Evolutionary conservation across 2,888 invertebrate species (phyloP).

Genomic region (Synanthedon tipuliformis): DNA sequence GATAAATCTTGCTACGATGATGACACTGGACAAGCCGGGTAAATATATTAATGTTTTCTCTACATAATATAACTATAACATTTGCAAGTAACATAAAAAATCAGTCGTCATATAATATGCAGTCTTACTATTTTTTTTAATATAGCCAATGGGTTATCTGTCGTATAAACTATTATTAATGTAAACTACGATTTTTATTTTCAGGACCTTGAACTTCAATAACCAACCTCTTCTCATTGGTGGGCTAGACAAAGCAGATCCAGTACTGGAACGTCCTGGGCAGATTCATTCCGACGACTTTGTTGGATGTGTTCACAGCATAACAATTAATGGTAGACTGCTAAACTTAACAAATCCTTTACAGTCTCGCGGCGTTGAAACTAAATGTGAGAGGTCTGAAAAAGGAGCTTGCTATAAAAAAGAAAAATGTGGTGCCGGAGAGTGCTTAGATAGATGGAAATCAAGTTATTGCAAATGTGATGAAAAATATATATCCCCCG

Average conservation of each 20-base stretch:
- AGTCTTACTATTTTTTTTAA: no score
- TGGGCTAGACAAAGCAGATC: slow-evolving; percentile 86
- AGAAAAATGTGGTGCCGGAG: slow-evolving; percentile 69
- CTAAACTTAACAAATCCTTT: slow-evolving; percentile 85
- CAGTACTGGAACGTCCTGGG: slow-evolving; percentile 87
- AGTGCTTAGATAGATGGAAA: slow-evolving; percentile 89
- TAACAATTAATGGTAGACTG: slow-evolving; percentile 86
- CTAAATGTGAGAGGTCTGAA: slow-evolving; percentile 80
- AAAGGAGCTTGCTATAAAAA: slow-evolving; percentile 74
- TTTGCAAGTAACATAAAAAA: no score
- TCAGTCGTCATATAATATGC: no score
- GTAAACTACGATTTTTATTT: slow-evolving; percentile 26
- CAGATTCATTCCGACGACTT: slow-evolving; percentile 94
- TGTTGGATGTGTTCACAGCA: slow-evolving; percentile 93
- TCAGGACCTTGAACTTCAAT: slow-evolving; percentile 90
- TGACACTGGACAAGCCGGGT: slow-evolving; percentile 90
- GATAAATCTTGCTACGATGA: slow-evolving; percentile 86
- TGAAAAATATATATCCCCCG: slow-evolving; percentile 77
- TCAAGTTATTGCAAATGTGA: slow-evolving; percentile 78
- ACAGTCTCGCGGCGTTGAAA: slow-evolving; percentile 76
- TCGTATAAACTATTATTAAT: no score
- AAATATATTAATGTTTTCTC: slow-evolving; percentile 34
- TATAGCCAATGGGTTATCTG: background rate
- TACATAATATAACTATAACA: no score
- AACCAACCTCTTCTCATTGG: slow-evolving; percentile 88